These are phyloP conservation scores for Lingula anatina DNA, from an alignment of 2,888 invertebrate genomes.

Conservation along the genomic window DNA sequence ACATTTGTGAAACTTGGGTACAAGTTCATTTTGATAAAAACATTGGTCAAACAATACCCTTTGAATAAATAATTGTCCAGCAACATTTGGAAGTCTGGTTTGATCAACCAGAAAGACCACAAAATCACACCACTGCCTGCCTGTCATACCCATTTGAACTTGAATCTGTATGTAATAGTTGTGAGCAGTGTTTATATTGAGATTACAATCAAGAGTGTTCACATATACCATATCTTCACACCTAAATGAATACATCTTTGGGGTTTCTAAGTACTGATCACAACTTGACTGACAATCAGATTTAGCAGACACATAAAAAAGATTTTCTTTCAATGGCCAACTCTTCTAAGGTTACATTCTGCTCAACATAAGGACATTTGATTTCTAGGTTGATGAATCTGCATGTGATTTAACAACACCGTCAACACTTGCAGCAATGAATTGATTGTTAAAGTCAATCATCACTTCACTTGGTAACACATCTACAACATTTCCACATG, in stretches of 20 bases:
- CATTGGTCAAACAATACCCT: background rate
- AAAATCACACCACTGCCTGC: background rate
- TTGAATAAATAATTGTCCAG: background rate
- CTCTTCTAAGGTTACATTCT: background rate
- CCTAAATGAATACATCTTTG: no score
- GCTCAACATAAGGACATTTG: background rate
- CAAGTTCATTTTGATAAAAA: background rate
- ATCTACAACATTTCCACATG: background rate
- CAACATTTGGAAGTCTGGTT: background rate
- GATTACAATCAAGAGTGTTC: no score
- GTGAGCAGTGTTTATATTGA: background rate
- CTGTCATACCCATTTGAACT: background rate
- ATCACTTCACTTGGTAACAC: background rate
- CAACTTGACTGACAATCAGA: no score
- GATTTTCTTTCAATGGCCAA: background rate
- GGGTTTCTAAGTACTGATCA: no score
- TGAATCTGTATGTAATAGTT: background rate
- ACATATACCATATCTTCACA: no score
- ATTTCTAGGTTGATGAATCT: background rate
- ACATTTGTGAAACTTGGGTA: background rate
- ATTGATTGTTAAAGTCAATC: background rate
- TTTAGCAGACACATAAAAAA: background rate
- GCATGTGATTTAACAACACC: background rate
- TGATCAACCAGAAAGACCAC: background rate
- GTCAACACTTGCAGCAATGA: background rate